Conservation (phyloP, 2,797 vertebrate species). For the Anguilla marmorata region DNA sequence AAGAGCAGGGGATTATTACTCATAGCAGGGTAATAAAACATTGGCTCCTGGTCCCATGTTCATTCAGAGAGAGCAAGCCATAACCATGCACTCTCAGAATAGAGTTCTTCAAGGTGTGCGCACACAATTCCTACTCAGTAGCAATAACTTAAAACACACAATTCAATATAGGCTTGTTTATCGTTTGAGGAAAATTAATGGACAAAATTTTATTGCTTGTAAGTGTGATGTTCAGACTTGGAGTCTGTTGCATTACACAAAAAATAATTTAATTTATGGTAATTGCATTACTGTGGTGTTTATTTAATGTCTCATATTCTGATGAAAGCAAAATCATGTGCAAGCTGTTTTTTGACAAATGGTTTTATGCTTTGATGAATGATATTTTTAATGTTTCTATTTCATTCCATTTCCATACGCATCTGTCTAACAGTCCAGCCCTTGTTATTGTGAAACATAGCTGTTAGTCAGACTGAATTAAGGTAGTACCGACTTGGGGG, state of each 20-base stretch:
- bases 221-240: neutral
- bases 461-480: slow-evolving; percentile 4
- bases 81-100: neutral
- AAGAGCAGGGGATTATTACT: neutral
- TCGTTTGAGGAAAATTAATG: neutral
- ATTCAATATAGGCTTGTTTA: neutral
- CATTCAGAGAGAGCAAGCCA: neutral
- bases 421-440: neutral
- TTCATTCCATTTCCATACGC: neutral
- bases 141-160: neutral
- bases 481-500: neutral
- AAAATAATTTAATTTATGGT: neutral
- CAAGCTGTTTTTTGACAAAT: neutral
- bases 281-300: neutral
- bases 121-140: neutral
- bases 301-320: neutral
- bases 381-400: neutral
- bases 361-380: neutral
- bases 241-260: neutral
- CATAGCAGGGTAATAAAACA: neutral
- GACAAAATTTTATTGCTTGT: neutral
- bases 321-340: neutral
- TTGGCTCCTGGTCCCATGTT: neutral
- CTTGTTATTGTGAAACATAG: neutral
- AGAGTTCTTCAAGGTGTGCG: neutral